Percentiles rank a stretch among this genome's conserved stretches.
Conservation (phyloP, 2,113 vertebrate species). For the Ondatra zibethicus region DNA sequence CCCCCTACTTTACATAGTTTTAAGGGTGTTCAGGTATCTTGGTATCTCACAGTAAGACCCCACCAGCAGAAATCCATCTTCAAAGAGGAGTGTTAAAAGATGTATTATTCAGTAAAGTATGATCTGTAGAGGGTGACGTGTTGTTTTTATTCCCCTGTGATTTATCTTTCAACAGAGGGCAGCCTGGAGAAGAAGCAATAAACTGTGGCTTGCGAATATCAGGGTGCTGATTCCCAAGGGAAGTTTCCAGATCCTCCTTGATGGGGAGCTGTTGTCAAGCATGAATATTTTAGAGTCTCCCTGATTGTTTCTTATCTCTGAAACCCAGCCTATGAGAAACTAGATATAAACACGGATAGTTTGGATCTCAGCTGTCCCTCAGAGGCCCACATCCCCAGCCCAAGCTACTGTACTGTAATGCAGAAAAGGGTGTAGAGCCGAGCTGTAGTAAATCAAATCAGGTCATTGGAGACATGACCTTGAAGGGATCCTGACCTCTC, state of each 20-base stretch:
- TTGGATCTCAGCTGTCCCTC: neutral
- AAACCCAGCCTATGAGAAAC: neutral
- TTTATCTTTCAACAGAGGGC: slow-evolving; percentile 46
- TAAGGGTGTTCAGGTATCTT: neutral
- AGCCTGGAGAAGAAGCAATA: slow-evolving; percentile 28
- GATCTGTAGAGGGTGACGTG: neutral
- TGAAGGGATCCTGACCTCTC: too few relatives aligned
- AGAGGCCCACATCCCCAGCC: neutral
- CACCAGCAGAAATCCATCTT: slow-evolving; percentile 46
- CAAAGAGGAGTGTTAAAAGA: slow-evolving; percentile 51
- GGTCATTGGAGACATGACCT: neutral
- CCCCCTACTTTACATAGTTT: neutral
- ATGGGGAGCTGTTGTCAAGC: neutral
- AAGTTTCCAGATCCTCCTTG: neutral
- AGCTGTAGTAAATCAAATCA: neutral
- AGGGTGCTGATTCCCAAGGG: neutral
- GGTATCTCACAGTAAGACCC: neutral
- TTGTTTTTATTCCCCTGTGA: slow-evolving; percentile 31
- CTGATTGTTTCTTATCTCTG: neutral
- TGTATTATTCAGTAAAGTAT: slow-evolving; percentile 21
- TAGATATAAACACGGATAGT: neutral
- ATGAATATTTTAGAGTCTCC: neutral
- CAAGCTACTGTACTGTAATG: neutral
- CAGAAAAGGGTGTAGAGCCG: too few relatives aligned
- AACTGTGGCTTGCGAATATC: slow-evolving; percentile 27